Evolutionary conservation across 2,113 vertebrate species (phyloP), one percentile per base, ranked within the genome.

Genomic region (Sylvilagus bachmani): DNA sequence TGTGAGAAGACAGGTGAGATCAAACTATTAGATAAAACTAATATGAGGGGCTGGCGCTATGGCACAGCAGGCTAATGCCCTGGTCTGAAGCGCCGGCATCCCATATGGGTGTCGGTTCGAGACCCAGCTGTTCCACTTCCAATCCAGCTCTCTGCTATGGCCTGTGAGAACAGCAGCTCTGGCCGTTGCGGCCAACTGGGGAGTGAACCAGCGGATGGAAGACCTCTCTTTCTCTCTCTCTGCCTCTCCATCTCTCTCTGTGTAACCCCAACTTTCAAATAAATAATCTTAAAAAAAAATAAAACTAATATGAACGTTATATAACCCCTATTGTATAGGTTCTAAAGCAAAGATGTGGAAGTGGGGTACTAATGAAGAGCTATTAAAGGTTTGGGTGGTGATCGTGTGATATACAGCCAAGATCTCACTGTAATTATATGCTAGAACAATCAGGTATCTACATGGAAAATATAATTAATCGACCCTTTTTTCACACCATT

Each of bases 401-500:
- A 91, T 85, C 51, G 74, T 58, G 55, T 85, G 38, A 91, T 49
- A 88, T 81, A 62, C 61, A 84, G 55, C 51, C 22, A 69, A 67
- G 17, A 22, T 27, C 5, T 12, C n/a, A 69, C 3, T 85, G 9
- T 36, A 62, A 91, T 64, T 85, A 93, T 84, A n/a, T 62, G 33
- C 13, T 91, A n/a, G 10, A 62, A 93, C 49, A 96, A 74, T 13
- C 36, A 36, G 58, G 27, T 38, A 84, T 38, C 10, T 83, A 61
- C 80, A 69, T 70, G 51, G 38, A 84, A 93, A 85, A 93, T 44
- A 91, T 10, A 91, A 84, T 88, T 78, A 87, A 77, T 74, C 88
- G n/a, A 85, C 33, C 9, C 55, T 58, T 58, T 89, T 70, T 75
- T 95, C 61, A 89, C 29, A 21, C 13, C 44, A 64, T 81, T 75